Evolutionary conservation across 1,140 invertebrate genomes (phyloP).

Genomic region (Drosophila subpulchrella): DNA sequence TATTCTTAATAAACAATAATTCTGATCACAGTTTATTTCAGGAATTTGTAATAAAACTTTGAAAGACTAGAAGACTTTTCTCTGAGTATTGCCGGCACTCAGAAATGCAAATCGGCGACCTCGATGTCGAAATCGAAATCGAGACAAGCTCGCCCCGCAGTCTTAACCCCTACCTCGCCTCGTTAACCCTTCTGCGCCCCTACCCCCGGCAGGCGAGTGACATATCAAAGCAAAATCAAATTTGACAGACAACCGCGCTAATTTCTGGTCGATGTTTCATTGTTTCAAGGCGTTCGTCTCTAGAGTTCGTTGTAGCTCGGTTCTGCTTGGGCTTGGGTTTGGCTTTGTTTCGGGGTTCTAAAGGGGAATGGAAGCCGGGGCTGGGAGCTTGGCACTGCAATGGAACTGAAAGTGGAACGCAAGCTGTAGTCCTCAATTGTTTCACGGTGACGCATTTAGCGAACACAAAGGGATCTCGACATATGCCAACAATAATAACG

Average conservation of each 20-base stretch:
- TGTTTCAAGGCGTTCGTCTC: conserved; percentile 77
- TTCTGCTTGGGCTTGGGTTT: not conserved
- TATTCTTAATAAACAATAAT: too few species aligned
- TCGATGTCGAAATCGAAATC: conserved; percentile 22
- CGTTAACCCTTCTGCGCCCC: not conserved
- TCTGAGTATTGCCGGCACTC: conserved; percentile 2
- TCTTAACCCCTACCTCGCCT: conserved; percentile 1
- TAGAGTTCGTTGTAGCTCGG: conserved; percentile 6
- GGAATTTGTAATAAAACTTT: too few species aligned
- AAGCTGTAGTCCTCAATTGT: conserved; percentile 60
- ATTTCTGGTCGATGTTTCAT: conserved; percentile 81
- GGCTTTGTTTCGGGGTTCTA: conserved; percentile 9
- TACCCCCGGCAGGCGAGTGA: conserved; percentile 30
- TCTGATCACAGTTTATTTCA: too few species aligned
- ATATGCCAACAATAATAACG: conserved; percentile 22
- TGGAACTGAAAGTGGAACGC: conserved; percentile 9
- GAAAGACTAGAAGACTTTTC: not conserved
- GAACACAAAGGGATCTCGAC: conserved; percentile 8
- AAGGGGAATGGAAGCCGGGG: not conserved
- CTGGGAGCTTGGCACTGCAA: not conserved
- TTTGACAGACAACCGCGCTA: conserved; percentile 84
- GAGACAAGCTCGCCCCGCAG: conserved; percentile 13
- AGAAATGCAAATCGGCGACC: conserved; percentile 65
- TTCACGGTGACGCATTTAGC: conserved; percentile 64
- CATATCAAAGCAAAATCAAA: conserved; percentile 81